Evolutionary conservation across 2,113 vertebrate genomes (phyloP), one percentile per base, ranked within the genome.

Genomic region (Otus sunia): DNA sequence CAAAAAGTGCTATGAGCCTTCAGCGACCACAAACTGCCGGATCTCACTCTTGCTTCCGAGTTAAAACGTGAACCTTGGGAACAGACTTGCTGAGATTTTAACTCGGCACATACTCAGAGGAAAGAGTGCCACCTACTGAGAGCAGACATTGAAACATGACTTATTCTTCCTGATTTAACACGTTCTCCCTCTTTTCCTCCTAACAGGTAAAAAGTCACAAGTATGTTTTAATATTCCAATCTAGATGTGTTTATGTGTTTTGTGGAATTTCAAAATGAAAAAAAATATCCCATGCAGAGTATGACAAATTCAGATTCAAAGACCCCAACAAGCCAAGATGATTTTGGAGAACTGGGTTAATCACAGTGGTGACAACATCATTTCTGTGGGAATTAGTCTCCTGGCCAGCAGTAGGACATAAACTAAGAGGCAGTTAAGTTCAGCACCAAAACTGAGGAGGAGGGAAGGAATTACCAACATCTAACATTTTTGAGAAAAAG

Each of bases 81-180:
- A 66, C 62, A 72, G 69, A 79, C 34, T 88, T 55, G 30, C 92
- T 62, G 79, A 95, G 69, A 69, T 37, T 92, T 94, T 94, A 90
- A 79, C 76, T 94, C 49, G 0, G 79, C 47, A 73, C 95, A 76
- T 96, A 96, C 83, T 97, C 96, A 97, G 96, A 97, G 91, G 96
- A 91, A 94, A 97, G 94, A 96, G 97, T 95, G 94, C 97, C 96
- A 97, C 94, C 92, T 97, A 97, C 96, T 96, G 97, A 96, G 96
- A 92, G 36, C 86, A 91, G 67, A 73, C 75, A 94, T 15, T 32
- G 93, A 96, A 92, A 96, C 95, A 80, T 62, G 52, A 76, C 41
- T 90, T 90, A 45, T 14, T 80, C 83, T 86, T 79, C 58, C 71
- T 12, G 25, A 73, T 12, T 81, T 84, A 87, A 85, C 71, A 87